Conservation (phyloP, 30 jellyfish, hydroid and myxozoan genomes). For the Turritopsis dohrnii region DNA sequence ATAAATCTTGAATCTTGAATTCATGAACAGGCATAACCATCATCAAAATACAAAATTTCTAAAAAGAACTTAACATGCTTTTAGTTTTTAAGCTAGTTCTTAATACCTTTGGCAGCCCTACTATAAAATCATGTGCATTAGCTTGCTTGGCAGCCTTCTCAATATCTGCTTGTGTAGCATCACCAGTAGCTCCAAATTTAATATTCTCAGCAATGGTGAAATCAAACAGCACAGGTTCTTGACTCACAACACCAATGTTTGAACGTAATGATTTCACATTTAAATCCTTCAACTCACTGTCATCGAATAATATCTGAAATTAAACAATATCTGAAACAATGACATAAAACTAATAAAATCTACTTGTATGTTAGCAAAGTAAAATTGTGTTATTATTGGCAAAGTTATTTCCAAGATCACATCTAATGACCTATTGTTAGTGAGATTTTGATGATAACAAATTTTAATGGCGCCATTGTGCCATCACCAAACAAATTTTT, state of each 20-base stretch:
- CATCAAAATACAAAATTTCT: too few relatives aligned
- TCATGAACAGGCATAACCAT: too few relatives aligned
- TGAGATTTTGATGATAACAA: too few relatives aligned
- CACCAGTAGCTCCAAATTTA: slow-evolving; percentile 63
- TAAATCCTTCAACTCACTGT: slow-evolving; percentile 39
- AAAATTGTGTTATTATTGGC: too few relatives aligned
- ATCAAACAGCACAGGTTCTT: slow-evolving; percentile 92
- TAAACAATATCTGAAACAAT: background rate
- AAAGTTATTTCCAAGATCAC: too few relatives aligned
- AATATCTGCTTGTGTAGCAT: slow-evolving; percentile 52
- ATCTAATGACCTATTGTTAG: too few relatives aligned
- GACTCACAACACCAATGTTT: slow-evolving; percentile 94
- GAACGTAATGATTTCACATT: slow-evolving; percentile 67
- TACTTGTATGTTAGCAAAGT: too few relatives aligned
- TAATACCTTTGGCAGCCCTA: slow-evolving; percentile 68
- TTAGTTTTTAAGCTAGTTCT: too few relatives aligned
- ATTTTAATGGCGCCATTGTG: too few relatives aligned
- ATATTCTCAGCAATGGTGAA: slow-evolving; percentile 73
- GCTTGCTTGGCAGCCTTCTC: slow-evolving; percentile 89
- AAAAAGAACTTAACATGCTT: too few relatives aligned
- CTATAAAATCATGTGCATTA: slow-evolving; percentile 77
- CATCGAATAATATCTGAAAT: slow-evolving; percentile 68
- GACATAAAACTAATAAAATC: background rate
- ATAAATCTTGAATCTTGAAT: too few relatives aligned
- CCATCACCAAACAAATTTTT: too few relatives aligned